A percentile compares a stretch with the other conserved stretches of the same genome.
These are phyloP conservation scores for Holothuria glaberrima DNA, from an alignment of 35 echinoderm and acorn worm genomes.

Conservation along the genomic window DNA sequence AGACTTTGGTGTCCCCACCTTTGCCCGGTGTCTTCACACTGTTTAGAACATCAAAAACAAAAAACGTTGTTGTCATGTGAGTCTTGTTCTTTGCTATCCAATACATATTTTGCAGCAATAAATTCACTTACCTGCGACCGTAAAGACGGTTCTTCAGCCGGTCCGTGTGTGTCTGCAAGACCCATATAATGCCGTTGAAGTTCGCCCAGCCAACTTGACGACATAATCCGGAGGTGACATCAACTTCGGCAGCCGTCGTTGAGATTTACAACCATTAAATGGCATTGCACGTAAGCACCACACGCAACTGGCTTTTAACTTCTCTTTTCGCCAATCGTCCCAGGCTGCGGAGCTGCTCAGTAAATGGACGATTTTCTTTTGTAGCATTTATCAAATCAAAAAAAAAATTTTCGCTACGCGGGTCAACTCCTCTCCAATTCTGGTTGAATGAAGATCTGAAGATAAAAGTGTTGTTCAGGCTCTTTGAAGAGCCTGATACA, in stretches of 20 bases:
- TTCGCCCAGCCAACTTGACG: constrained; percentile 34
- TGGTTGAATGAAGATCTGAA: too few species aligned
- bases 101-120: constrained; percentile 49
- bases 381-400: too few species aligned
- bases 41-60: constrained; percentile 57
- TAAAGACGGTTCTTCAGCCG: neutral
- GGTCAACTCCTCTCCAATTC: too few species aligned
- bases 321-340: too few species aligned
- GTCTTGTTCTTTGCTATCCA: neutral
- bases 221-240: constrained; percentile 21
- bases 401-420: too few species aligned
- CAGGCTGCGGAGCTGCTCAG: too few species aligned
- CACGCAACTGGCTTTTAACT: constrained; percentile 31
- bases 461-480: too few species aligned
- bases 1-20: constrained; percentile 50
- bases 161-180: constrained; percentile 25
- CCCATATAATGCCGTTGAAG: constrained; percentile 40
- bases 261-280: constrained; percentile 43
- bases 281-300: constrained; percentile 25
- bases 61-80: constrained; percentile 22
- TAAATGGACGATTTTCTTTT: too few species aligned
- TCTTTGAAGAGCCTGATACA: too few species aligned
- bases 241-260: neutral
- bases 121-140: constrained; percentile 58
- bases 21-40: constrained; percentile 55